Base-by-base conservation (phyloP, 2,113 vertebrate genomes). In the Hemiscyllium ocellatum region DNA sequence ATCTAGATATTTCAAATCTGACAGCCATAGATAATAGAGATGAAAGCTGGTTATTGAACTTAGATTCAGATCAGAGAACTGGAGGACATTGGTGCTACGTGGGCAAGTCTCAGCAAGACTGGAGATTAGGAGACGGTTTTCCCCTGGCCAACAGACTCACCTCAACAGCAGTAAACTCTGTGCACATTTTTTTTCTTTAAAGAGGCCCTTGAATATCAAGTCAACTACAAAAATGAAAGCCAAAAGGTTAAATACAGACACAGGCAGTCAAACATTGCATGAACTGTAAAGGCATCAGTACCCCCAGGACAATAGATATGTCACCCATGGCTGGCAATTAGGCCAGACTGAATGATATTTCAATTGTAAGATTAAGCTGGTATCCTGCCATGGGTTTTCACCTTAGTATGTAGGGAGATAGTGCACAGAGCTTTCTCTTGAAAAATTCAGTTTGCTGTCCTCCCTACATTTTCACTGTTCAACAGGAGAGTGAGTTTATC, bases 71-170 rank as follows among this genome's bases (percentile, higher is more conserved):
- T n/a, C 87, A 65, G 15, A 90, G 29, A 90, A 90, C 87, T 65
- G 26, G 26, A 61, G 56, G 56, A 90, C 87, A 90, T 56, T 65
- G 61, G 15, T 65, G 87, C 87, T 19, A 90, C 33, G 17, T 90
- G 15, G 87, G 15, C 87, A 90, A n/a, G 87, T 15, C 87, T n/a
- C 56, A 61, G 87, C 87, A 90, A 65, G 87, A 90, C 33, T 6
- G 29, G 87, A 65, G 87, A 90, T 90, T 90, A 90, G 87, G 65
- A 90, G 52, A n/a, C 29, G 33, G 33, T 65, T 90, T 90, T 90
- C 85, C 85, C 50, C 83, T 42, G 7, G 47, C 47, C 19, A 47
- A 87, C 47, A 29, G 22, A 13, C 7, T 87, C 52, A 56, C 56
- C 87, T 65, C 29, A 90, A 65, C n/a, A 65, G 61, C 52, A 61